Base-by-base conservation (phyloP, 1,140 invertebrate species). In the Bombus balteatus region DNA sequence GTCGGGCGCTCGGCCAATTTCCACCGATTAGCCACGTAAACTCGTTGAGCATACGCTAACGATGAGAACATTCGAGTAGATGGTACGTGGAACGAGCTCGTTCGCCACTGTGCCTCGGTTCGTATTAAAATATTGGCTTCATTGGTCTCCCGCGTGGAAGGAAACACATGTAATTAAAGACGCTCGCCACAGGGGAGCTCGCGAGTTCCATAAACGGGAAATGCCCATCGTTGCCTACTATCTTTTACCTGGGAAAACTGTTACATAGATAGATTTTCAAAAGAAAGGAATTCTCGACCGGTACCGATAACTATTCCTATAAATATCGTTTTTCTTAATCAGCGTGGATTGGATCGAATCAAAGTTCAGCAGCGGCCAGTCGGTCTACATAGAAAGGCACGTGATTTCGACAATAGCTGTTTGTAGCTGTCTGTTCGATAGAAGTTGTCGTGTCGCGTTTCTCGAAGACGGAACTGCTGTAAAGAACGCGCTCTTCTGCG, bases 1-100 rank as follows among this genome's bases (percentile, higher is more conserved):
- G 80, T 76, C 83, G 83, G 22, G 47, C 47, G 53, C 18, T 84
- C 32, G 72, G 25, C 32, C 75, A 85, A 85, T 88, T 87, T 76
- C 83, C 59, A 86, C 28, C 83, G 90, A 93, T 93, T 91, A 88
- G 74, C 62, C 85, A 74, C 66, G 83, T 76, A 83, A 83, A 80
- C 83, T 82, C 83, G 66, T 65, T 34, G 34, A 71, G 66, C 28
- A 1, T 62, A 41, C 28, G 28, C 32, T 79, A 74, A 65, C 53
- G 39, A 32, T 3, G 62, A 71, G 70, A 41, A 41, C 18, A n/a
- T 74, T 47, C 18, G n/a, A 37, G 72, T 41, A 47, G 41, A 43
- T 73, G 72, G 41, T 73, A 57, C 47, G 34, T 25, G 18, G 43
- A 53, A 47, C 18, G 34, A 25, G 37, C 22, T 25, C 25, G 59